Base-by-base conservation (phyloP, 2,797 vertebrate species). In the Rhinophrynus dorsalis region DNA sequence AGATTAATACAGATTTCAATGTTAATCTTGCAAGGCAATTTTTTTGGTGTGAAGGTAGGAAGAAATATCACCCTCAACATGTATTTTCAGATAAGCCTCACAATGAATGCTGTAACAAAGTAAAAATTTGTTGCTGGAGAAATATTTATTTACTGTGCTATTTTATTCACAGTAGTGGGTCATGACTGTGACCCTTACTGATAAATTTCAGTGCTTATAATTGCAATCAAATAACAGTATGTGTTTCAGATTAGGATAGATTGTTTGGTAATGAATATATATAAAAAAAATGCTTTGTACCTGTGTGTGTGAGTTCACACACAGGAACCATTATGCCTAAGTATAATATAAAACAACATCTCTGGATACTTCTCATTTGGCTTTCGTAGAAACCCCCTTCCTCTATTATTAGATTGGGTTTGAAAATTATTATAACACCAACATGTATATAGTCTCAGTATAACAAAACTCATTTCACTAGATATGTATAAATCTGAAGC, bases 1-100 rank as follows among this genome's bases (percentile, higher is more conserved):
- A 81, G 82, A 86, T 79, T 75, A 85, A 63, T 52, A 75, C 70
- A 68, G 83, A 85, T 84, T 88, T 79, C 76, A 59, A 68, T 69
- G 77, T 76, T 58, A 38, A 65, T 75, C 68, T 71, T 38, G 42
- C 9, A 30, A 55, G 40, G 40, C 68, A 64, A 64, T 63, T 63
- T 59, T 56, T 64, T 63, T 62, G 50, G 58, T 61, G 21, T 56
- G 30, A 52, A 42, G 37, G 27, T 69, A 52, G 54, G 59, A 62
- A 55, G 58, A 63, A 71, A 37, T 55, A 63, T 47, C 27, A n/a
- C n/a, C n/a, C n/a, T n/a, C n/a, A 69, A 61, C 57, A 61, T 24
- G 61, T 54, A 42, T 52, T 33, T 54, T 61, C 18, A 21, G 23
- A 27, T 61, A 33, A 60, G 48, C 11, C n/a, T n/a, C n/a, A n/a